Evolutionary conservation across 2,113 vertebrate genomes (phyloP), one percentile per base, ranked within the genome.

Genomic region (Irena cyanogastra): DNA sequence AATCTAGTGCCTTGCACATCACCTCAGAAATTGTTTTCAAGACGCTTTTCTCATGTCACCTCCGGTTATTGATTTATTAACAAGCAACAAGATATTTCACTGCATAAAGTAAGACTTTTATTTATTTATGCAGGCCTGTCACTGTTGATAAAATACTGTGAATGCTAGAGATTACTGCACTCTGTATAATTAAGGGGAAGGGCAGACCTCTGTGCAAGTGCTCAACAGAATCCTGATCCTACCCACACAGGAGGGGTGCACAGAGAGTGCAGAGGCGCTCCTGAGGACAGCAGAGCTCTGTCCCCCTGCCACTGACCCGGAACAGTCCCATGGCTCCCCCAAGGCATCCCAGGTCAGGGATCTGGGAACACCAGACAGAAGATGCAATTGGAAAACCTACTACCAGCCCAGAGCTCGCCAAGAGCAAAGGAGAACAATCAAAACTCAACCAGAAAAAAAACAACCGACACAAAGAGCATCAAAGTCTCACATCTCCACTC

Each of bases 81-180:
- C 93, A 96, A 80, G 64, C 85, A 96, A 93, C 54, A 84, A 78
- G 80, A 72, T 66, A 59, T 50, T 95, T 93, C 84, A 77, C 64
- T 70, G 75, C 78, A 93, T 70, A 90, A 95, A 94, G 28, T 61
- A 78, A 69, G 66, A 33, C 45, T 83, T 87, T 92, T 91, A 88
- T 94, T 97, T 95, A 92, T 94, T 94, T 89, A 90, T 89, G 83
- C 80, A 89, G 83, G 42, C 74, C 47, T 94, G 93, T 95, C 94
- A 93, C 50, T 37, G 57, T 23, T 10, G 42, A 95, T 95, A 87
- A 95, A 95, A 95, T 91, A 86, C 74, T n/a, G 78, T 44, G 64
- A 54, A 64, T 78, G 76, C 53, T 54, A 41, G 70, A 27, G 82
- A 87, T 91, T 88, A 91, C 52, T 31, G 50, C 63, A 17, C 45